Evolutionary conservation across 64 coral and sea anemone species (phyloP).

Genomic region (Montipora efflorescens): DNA sequence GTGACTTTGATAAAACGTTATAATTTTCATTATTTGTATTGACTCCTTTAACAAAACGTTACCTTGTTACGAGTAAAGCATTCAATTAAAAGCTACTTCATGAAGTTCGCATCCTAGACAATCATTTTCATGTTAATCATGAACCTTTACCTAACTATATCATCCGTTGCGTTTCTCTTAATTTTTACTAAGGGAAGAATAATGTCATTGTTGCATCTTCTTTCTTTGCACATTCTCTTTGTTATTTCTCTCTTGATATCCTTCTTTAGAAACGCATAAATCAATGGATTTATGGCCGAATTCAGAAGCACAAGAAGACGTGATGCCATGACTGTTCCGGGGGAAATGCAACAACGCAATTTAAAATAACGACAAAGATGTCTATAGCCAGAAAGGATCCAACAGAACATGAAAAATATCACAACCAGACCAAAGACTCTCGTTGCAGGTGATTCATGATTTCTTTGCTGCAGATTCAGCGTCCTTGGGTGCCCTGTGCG

Average conservation of each 20-base stretch:
- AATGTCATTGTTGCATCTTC: not conserved
- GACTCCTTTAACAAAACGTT: too few species aligned
- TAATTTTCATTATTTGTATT: too few species aligned
- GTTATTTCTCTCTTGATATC: constrained; percentile 35
- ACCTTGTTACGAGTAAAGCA: too few species aligned
- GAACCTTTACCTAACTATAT: too few species aligned
- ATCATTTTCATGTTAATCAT: too few species aligned
- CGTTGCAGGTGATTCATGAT: constrained; percentile 19
- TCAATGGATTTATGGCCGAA: constrained; percentile 33
- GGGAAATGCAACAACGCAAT: not conserved
- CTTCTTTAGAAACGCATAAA: constrained; percentile 38
- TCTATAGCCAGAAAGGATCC: constrained; percentile 21
- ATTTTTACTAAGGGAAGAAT: not conserved
- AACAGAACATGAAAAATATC: constrained; percentile 25
- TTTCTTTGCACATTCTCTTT: not conserved
- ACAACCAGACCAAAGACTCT: constrained; percentile 45
- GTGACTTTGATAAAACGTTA: too few species aligned
- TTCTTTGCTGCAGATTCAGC: not conserved
- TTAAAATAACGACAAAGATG: constrained; percentile 27
- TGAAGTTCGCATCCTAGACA: too few species aligned
- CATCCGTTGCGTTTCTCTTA: not conserved
- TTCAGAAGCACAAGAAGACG: not conserved
- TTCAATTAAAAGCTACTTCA: too few species aligned
- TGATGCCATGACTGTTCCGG: not conserved
- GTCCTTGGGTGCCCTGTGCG: not conserved